Evolutionary conservation across 2,113 vertebrate genomes (phyloP).

Genomic region (Oreochromis spilurus): DNA sequence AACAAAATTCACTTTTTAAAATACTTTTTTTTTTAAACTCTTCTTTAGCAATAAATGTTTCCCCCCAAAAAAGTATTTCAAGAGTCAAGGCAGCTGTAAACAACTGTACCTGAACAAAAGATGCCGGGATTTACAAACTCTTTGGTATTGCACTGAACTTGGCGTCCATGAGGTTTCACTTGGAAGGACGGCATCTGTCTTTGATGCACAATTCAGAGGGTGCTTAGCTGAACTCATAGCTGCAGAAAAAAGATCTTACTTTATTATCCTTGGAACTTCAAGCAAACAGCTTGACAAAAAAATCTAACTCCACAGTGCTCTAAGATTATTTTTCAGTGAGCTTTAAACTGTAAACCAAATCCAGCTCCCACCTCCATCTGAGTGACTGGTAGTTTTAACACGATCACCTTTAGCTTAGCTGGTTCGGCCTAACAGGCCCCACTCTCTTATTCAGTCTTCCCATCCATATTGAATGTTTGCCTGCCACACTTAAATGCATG

Average conservation of each 20-base stretch:
- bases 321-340: not conserved
- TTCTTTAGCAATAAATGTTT: not conserved
- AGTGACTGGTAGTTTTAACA: not conserved
- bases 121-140: not conserved
- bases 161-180: rapidly evolving
- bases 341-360: not conserved
- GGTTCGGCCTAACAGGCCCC: not conserved
- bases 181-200: not conserved
- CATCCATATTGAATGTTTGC: not conserved
- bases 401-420: not conserved
- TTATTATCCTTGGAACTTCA: not conserved
- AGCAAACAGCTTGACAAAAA: not conserved
- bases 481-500: not conserved
- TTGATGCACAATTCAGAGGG: not conserved
- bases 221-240: not conserved
- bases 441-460: not conserved
- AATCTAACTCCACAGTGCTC: not conserved
- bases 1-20: not conserved
- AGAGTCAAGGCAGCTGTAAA: not conserved
- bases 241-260: not conserved
- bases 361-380: not conserved
- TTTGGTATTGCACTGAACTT: not conserved
- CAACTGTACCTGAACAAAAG: not conserved
- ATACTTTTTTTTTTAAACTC: not conserved
- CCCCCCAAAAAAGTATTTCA: not conserved